Percentiles rank a stretch among this genome's conserved stretches.
Conservation (phyloP, 2,888 invertebrate genomes). For the Gymnocheta viridis region DNA sequence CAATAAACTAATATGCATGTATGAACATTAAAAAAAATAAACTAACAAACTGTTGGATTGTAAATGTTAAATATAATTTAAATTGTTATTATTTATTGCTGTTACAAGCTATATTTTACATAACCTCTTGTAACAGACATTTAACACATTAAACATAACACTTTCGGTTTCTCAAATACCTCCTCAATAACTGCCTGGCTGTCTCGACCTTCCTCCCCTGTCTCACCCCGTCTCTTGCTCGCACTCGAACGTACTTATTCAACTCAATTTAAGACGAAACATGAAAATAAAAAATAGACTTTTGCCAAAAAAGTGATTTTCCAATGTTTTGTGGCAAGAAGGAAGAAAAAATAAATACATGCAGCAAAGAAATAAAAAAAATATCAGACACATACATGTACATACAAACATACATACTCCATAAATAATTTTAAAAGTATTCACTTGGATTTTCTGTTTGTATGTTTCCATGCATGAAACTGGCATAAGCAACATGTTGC, state of each 20-base stretch:
- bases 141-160: constrained; percentile 70
- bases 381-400: too few relatives aligned
- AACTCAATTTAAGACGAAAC: constrained; percentile 50
- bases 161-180: constrained; percentile 56
- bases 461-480: constrained; percentile 16
- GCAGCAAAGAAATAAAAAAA: background rate
- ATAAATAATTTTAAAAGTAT: constrained; percentile 32
- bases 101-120: constrained; percentile 68
- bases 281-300: constrained; percentile 43
- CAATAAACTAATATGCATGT: background rate
- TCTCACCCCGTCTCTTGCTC: background rate
- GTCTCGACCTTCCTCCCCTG: background rate
- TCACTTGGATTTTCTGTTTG: constrained; percentile 35
- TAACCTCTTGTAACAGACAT: constrained; percentile 70
- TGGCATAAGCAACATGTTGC: constrained; percentile 69
- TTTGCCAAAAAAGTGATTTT: constrained; percentile 55
- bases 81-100: constrained; percentile 70
- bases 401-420: constrained; percentile 34
- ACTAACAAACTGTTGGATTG: constrained; percentile 49
- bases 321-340: constrained; percentile 30
- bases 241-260: constrained; percentile 10
- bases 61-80: constrained; percentile 69
- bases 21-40: background rate
- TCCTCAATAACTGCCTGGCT: constrained; percentile 50
- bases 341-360: background rate